Evolutionary conservation across 1,140 invertebrate species (phyloP).

Genomic region (Dendrolimus punctatus): DNA sequence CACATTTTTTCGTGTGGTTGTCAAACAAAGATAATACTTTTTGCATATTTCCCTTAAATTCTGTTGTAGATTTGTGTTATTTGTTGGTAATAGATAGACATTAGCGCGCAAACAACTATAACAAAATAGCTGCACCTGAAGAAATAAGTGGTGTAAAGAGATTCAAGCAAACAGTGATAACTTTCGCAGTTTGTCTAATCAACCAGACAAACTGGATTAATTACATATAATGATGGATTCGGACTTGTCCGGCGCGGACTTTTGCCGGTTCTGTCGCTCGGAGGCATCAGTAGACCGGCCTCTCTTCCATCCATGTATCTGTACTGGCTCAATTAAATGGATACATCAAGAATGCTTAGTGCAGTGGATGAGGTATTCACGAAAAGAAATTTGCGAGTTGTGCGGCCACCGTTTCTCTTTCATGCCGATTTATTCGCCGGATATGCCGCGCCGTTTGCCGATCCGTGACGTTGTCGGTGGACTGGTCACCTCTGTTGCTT

Average conservation of each 20-base stretch:
- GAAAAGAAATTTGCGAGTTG: slow-evolving; percentile 99
- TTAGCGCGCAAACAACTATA: slow-evolving; percentile 10
- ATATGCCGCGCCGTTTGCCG: slow-evolving; percentile 97
- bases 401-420: slow-evolving; percentile 99
- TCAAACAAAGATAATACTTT: slow-evolving; percentile 38
- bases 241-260: slow-evolving; percentile 77
- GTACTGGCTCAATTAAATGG: slow-evolving; percentile 98
- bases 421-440: slow-evolving; percentile 98
- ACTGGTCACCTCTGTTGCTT: slow-evolving; percentile 89
- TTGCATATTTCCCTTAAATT: slow-evolving; percentile 29
- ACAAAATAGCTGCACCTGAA: no score
- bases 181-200: slow-evolving; percentile 40
- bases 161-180: slow-evolving; percentile 4
- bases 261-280: slow-evolving; percentile 97
- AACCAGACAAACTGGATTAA: slow-evolving; percentile 55
- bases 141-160: no score
- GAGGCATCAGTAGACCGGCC: slow-evolving; percentile 87
- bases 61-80: slow-evolving; percentile 19
- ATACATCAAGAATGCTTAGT: slow-evolving; percentile 96
- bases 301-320: slow-evolving; percentile 98
- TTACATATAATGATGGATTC: slow-evolving; percentile 64
- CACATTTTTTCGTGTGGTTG: slow-evolving; percentile 27
- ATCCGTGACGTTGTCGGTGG: slow-evolving; percentile 92
- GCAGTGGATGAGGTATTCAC: slow-evolving; percentile 95
- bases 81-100: slow-evolving; percentile 13